A percentile compares a stretch with the other conserved stretches of the same genome.
Evolutionary conservation across 2,113 vertebrate genomes (phyloP).

Genomic region (Struthio camelus): DNA sequence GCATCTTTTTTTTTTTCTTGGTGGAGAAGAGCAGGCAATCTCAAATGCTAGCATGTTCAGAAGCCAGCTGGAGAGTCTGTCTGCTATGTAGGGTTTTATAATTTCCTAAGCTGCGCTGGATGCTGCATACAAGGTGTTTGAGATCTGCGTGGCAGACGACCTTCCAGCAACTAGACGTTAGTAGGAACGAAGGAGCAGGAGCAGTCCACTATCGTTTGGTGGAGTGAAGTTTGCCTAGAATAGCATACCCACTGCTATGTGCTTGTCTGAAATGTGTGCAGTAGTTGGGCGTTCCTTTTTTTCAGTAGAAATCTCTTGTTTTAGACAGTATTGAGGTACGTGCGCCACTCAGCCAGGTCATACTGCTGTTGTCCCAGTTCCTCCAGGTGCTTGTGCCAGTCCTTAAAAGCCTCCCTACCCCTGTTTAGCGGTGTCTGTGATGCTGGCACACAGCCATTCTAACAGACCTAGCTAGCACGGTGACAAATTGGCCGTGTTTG

Average conservation of each 20-base stretch:
- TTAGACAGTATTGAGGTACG: not conserved
- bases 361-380: not conserved
- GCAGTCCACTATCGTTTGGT: not conserved
- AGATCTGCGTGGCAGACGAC: not conserved
- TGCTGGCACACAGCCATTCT: not conserved
- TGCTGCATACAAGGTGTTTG: fast-evolving
- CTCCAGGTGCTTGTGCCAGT: not conserved
- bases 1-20: not conserved
- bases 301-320: not conserved
- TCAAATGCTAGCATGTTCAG: fast-evolving
- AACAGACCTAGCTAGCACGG: not conserved
- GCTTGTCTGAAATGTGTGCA: not conserved
- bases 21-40: not conserved
- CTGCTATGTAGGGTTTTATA: not conserved
- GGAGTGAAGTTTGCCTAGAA: not conserved
- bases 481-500: conserved; percentile 60
- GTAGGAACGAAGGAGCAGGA: not conserved
- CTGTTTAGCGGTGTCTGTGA: not conserved
- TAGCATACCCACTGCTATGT: not conserved
- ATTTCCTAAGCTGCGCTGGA: not conserved
- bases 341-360: not conserved
- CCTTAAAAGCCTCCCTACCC: not conserved
- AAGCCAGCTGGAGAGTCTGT: not conserved
- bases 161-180: not conserved
- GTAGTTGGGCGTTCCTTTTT: not conserved